Conservation (phyloP, 2,797 vertebrate species). For the Diceros bicornis region DNA sequence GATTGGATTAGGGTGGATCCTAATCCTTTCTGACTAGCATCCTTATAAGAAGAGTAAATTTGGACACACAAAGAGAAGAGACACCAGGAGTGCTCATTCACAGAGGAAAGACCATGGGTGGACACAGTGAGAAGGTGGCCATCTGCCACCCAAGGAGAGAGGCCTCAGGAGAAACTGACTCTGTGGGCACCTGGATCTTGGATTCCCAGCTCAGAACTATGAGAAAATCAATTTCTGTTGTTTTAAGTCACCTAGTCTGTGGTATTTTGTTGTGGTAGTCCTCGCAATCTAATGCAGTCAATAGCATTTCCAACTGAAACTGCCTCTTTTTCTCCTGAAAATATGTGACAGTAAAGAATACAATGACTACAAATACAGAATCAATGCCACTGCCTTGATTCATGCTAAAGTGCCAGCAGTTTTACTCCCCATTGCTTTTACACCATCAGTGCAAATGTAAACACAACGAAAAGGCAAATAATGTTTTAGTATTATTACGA, state of each 20-base stretch:
- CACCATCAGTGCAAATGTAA: not conserved
- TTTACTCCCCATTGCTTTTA: not conserved
- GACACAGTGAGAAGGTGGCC: not conserved
- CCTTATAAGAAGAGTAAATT: not conserved
- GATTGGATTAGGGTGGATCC: not conserved
- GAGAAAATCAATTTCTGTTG: conserved; percentile 6
- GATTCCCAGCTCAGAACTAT: not conserved
- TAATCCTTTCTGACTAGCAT: not conserved
- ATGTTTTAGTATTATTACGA: not conserved
- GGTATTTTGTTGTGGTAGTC: not conserved
- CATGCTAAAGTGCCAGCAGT: not conserved
- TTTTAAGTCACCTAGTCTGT: not conserved
- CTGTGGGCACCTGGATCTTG: not conserved
- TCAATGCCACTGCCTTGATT: not conserved
- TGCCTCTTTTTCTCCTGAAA: not conserved
- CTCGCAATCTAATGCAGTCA: not conserved
- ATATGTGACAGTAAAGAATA: not conserved
- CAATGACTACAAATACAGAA: not conserved
- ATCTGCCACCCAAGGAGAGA: not conserved
- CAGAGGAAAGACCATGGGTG: not conserved
- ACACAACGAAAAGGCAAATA: not conserved
- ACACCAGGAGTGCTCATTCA: not conserved
- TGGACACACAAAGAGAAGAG: not conserved
- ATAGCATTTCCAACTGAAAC: conserved; percentile 11
- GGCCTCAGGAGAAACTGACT: not conserved